Evolutionary conservation across 2,888 invertebrate species (phyloP), one percentile per base, ranked within the genome.

Genomic region (Chrysina gloriosa): DNA sequence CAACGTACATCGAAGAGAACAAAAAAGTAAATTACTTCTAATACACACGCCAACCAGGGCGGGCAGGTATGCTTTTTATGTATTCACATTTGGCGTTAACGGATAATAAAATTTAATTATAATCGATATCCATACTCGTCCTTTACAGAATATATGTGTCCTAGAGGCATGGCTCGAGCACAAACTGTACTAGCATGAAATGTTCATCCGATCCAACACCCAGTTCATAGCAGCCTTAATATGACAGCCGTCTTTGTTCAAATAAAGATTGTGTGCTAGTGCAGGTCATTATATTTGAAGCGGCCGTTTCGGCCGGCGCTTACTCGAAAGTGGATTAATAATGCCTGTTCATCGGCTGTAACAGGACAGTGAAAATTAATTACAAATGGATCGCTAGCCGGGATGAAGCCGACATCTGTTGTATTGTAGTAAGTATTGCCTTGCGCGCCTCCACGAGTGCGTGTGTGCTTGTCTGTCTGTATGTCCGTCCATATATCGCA

Each of bases 311-410:
- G 71, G 71, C 63, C 71, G 70, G 70, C 69, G 73, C 69, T 70
- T 69, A 69, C 54, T 71, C 73, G 71, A 74, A 77, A 75, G 75
- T 75, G 75, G 75, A 77, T 77, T 77, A 76, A 76, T 77, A 77
- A 75, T 76, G 77, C 72, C 73, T 73, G 76, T 73, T 75, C 78
- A 77, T 77, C 76, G 73, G 73, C 75, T 74, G 74, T 72, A 72
- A 73, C 74, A 71, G 76, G 76, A 76, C 77, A 77, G 78, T 78
- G 75, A 71, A 77, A 78, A 79, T 80, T 79, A 79, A 80, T 79
- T 78, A 77, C 78, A 75, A 77, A 77, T 75, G 77, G 76, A 80
- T 79, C 74, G 77, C 72, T 73, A 70, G 67, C 72, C 74, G 58
- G 47, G 39, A 25, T 65, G 64, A 65, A 52, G 52, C 52, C 27